Conservation (phyloP, 1,140 invertebrate species). For the Harlomillsia oculata region DNA sequence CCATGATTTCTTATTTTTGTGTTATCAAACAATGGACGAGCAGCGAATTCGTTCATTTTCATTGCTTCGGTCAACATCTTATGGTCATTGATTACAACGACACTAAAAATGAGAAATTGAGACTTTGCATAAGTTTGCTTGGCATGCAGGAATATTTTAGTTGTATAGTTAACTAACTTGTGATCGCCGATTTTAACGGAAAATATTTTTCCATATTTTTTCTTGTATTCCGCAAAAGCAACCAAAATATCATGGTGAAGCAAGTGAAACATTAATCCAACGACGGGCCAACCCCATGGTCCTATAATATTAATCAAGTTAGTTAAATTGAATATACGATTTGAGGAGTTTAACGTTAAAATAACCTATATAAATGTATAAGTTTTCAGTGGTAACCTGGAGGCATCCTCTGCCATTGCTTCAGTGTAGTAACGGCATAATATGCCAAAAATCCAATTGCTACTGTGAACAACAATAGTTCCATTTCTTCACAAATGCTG, state of each 20-base stretch:
- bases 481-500: no score
- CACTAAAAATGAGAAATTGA: no score
- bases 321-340: not conserved
- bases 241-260: not conserved
- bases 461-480: no score
- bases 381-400: no score
- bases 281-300: constrained; percentile 13
- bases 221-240: constrained; percentile 4
- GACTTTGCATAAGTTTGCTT: no score
- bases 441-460: no score
- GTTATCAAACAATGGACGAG: constrained; percentile 7
- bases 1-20: constrained; percentile 12
- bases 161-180: not conserved
- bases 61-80: constrained; percentile 11
- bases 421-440: no score
- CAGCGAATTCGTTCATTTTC: constrained; percentile 13
- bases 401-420: no score
- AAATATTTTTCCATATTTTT: constrained; percentile 22
- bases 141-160: no score
- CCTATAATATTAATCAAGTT: constrained; percentile 6
- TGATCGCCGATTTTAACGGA: not conserved
- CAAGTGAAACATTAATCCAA: constrained; percentile 1
- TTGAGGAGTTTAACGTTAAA: no score
- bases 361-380: no score
- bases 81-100: constrained; percentile 14